Evolutionary conservation across 2,797 vertebrate genomes (phyloP), one percentile per base, ranked within the genome.

Genomic region (Cetoscarus ocellatus): DNA sequence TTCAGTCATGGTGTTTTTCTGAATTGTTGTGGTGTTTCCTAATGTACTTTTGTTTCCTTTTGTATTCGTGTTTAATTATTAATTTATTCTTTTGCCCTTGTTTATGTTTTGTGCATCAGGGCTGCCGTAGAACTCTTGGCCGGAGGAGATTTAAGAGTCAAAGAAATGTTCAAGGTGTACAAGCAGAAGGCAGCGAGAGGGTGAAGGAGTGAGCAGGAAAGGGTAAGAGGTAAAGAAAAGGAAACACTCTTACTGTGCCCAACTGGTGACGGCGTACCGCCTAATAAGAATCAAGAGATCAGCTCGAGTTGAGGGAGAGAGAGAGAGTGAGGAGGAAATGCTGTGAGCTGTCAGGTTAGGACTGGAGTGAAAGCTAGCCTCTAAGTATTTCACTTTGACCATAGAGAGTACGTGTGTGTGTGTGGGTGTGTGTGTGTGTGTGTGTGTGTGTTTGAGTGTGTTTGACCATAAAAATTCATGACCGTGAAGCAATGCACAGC

Each of bases 211-310:
- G n/a, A n/a, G n/a, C n/a, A n/a, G n/a, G n/a, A n/a, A n/a, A n/a
- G n/a, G n/a, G n/a, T n/a, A n/a, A 54, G 59, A 62, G 58, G 52
- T 59, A 63, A 63, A 48, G 52, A 60, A 66, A 56, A 67, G 54
- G 66, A 75, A 77, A 80, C 58, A 67, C 44, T 75, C 59, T 45
- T 61, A 45, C 63, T 70, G 70, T 77, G 66, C 74, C 60, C 67
- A 82, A 70, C 80, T 67, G 61, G 73, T 85, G 80, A 72, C 57
- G 79, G 69, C 51, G 61, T 79, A 67, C 69, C 42, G 18, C 66
- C 72, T 87, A 89, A 92, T 84, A 78, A 86, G 82, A 72, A 75
- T 73, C 75, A 13, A 83, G 87, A 72, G 84, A 83, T 72, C 53
- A 44, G 73, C 48, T 64, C 58, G 70, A 75, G 67, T 57, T 8